A percentile compares a stretch with the other conserved stretches of the same genome.
phyloP scores from a whole-genome alignment of 1,140 invertebrate genomes.

The Papilio polytes region DNA sequence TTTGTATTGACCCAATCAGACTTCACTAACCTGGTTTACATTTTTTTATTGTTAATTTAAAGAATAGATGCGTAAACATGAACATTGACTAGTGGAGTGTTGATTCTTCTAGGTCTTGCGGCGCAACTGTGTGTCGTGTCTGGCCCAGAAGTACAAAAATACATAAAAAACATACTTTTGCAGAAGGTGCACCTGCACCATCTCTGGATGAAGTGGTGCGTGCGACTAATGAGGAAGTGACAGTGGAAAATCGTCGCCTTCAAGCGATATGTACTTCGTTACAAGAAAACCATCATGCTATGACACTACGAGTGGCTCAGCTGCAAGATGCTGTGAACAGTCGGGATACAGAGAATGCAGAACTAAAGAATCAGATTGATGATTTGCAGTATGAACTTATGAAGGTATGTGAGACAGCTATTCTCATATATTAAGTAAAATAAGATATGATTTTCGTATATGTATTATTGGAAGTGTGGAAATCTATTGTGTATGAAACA shows the following conservation, averaged over 20 bases:
- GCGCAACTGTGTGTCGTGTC: too few species aligned
- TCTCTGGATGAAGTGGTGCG: constrained; percentile 91
- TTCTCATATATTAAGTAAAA: too few species aligned
- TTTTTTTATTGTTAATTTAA: background rate
- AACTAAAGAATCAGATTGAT: constrained; percentile 97
- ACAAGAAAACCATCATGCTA: constrained; percentile 96
- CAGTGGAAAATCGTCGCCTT: constrained; percentile 95
- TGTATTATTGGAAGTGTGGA: background rate
- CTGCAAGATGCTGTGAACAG: constrained; percentile 95
- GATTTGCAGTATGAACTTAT: constrained; percentile 97
- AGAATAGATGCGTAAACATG: too few species aligned
- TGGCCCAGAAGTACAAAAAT: background rate
- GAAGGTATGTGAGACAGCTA: constrained; percentile 83
- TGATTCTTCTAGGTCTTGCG: background rate
- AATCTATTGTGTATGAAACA: background rate
- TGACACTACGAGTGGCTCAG: constrained; percentile 95
- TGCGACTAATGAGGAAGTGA: constrained; percentile 93
- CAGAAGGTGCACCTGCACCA: constrained; percentile 68
- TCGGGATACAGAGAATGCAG: constrained; percentile 96
- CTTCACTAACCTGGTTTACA: background rate
- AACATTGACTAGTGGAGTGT: too few species aligned
- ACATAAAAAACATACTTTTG: background rate
- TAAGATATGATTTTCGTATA: too few species aligned
- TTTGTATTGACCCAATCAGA: too few species aligned
- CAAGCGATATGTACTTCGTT: constrained; percentile 96